Base-by-base conservation (phyloP, 2,888 invertebrate species). In the Chloroclystis v-ata region DNA sequence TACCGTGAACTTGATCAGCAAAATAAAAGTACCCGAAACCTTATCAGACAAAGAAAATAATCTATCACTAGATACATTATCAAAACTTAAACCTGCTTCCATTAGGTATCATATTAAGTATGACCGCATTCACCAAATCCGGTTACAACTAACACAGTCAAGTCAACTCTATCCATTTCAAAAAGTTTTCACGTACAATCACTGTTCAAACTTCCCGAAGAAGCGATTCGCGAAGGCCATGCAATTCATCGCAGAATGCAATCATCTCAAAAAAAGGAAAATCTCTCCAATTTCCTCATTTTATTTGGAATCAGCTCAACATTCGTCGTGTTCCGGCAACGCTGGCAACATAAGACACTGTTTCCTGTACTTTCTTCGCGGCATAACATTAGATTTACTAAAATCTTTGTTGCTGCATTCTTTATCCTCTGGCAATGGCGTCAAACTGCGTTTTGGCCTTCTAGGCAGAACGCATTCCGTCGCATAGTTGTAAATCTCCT, bases 391-490 rank as follows among this genome's bases (percentile, higher is more conserved):
- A 48, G 72, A 69, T 50, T 75, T 83, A 47, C 72, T 78, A 43
- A 81, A 55, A 37, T 83, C 84, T 0, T 59, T 66, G 45, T 69
- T 81, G 44, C 75, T 78, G 69, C 82, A 82, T 53, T 85, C 86
- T 51, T 79, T 81, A 55, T 85, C 85, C 54, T 86, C 86, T 0
- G 82, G 84, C 12, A 86, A 56, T 1, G 86, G 76, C 4, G 86
- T 77, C 2, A 86, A 60, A 28, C 66, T 71, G 28, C 82, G 68
- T 52, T 82, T 82, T 1, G 80, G 75, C 1, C 83, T 69, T 6
- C 77, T 65, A 6, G 84, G 83, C 12, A 80, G 57, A 10, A 83
- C 78, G 55, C 81, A 85, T 54, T 85, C 83, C 0, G 79, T 81
- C 2, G 74, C 76, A 38, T 75, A 82, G 50, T 59, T 63, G 41